phyloP scores from a whole-genome alignment of 2,113 vertebrate genomes.

The Oxyruncus cristatus region DNA sequence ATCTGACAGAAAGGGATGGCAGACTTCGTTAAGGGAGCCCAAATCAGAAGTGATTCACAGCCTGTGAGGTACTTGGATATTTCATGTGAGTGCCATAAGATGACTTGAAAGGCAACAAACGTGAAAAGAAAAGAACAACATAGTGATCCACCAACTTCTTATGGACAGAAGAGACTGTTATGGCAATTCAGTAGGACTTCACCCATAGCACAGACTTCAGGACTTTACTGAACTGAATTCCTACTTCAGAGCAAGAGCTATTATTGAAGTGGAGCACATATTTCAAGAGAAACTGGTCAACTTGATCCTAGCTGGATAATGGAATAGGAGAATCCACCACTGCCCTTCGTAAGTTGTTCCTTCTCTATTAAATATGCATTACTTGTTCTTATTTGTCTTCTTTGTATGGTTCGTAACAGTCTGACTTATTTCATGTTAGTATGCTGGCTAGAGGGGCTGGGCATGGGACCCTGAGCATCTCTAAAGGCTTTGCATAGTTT shows the following conservation, averaged over 20 bases:
- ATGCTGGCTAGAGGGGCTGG: background rate
- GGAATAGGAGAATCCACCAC: background rate
- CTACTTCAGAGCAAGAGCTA: background rate
- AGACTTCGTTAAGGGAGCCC: background rate
- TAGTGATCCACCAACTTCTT: background rate
- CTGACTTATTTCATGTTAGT: background rate
- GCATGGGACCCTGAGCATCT: background rate
- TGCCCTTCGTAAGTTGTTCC: background rate
- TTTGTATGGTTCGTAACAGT: background rate
- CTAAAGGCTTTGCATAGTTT: background rate
- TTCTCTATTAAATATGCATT: background rate
- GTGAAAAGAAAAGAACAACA: background rate
- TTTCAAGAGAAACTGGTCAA: background rate
- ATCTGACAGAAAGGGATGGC: background rate
- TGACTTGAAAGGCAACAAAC: slow-evolving; percentile 1
- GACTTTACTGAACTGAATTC: background rate
- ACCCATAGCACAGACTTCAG: background rate
- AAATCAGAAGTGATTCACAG: slow-evolving; percentile 44
- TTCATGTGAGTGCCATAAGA: background rate
- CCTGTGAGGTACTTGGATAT: background rate
- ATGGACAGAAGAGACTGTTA: background rate
- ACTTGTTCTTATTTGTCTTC: background rate
- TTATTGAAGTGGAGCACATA: background rate
- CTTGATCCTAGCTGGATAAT: background rate
- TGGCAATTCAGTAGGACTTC: background rate